Evolutionary conservation across 2,113 vertebrate species (phyloP), one percentile per base, ranked within the genome.

Genomic region (Siniperca chuatsi): DNA sequence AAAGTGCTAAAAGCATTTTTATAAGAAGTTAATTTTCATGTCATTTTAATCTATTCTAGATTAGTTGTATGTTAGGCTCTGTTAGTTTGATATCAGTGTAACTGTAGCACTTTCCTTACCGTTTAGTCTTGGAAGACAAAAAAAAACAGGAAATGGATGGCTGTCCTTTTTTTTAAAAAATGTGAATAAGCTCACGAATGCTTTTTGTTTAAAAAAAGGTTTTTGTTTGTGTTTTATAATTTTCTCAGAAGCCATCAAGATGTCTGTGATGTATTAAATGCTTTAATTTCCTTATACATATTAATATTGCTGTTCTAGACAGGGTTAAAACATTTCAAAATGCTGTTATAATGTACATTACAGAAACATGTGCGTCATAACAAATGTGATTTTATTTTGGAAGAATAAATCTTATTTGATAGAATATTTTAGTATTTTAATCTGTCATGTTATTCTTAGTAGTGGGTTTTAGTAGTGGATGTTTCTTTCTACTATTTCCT

Each of bases 341-440:
- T 42, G 8, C 21, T 78, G 29, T 81, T 77, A 25, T 0, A 29
- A 33, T 55, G 4, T 40, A 35, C 6, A 72, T 29, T 3, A 64
- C 11, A 67, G 23, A 66, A 13, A 25, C 4, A 55, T 62, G 10
- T 10, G 58, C n/a, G 35, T 73, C 10, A 46, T 33, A 25, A 79
- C 8, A 23, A 13, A 55, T 72, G 5, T 37, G 12, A 50, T 75
- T 79, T 75, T 78, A 57, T 77, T 82, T 89, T 74, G 11, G 2
- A 23, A 52, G 29, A 83, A 84, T 78, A 83, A 50, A 84, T 71
- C 1, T 76, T 64, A 75, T 83, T 90, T 80, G 33, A n/a, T 80
- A 25, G 3, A 79, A 69, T 67, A 33, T 66, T 62, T 62, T 21
- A 25, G 18, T 55, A 11, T 64, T 18, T 75, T 18, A 73, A 16